A percentile compares a stretch with the other conserved stretches of the same genome.
phyloP scores from a whole-genome alignment of 2,113 vertebrate species.

The Nannobrachium achirus region DNA sequence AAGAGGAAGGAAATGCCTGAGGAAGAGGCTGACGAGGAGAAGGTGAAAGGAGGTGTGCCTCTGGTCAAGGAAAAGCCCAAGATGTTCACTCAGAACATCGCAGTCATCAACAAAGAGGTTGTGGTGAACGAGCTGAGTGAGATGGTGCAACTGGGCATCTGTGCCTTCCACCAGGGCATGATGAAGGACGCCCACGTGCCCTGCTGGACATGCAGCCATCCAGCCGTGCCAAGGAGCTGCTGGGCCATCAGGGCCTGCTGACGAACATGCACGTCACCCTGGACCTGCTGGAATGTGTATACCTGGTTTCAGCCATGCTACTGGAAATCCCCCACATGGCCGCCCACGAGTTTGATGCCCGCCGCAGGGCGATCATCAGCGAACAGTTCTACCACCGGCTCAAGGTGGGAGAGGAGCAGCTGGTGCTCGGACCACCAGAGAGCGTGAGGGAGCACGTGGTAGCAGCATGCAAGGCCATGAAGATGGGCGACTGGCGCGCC shows the following conservation, averaged over 20 bases:
- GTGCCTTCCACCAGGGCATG: constrained; percentile 92
- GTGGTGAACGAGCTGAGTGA: constrained; percentile 92
- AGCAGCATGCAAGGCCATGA: constrained; percentile 92
- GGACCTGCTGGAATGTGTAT: constrained; percentile 92
- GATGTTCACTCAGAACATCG: constrained; percentile 95
- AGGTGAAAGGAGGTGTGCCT: constrained; percentile 84
- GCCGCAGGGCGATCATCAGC: constrained; percentile 93
- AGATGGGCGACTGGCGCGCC: constrained; percentile 94
- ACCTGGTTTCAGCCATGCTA: too few relatives aligned
- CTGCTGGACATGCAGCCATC: constrained; percentile 92
- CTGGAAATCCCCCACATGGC: too few relatives aligned
- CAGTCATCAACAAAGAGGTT: constrained; percentile 87
- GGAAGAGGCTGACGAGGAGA: constrained; percentile 87
- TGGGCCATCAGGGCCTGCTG: constrained; percentile 91
- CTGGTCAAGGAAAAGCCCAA: constrained; percentile 91
- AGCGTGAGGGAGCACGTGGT: constrained; percentile 93
- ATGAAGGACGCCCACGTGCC: constrained; percentile 92
- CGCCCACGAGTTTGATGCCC: too few relatives aligned
- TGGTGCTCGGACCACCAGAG: constrained; percentile 88
- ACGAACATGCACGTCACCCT: constrained; percentile 94
- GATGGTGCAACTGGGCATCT: constrained; percentile 94
- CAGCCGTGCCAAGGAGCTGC: constrained; percentile 90
- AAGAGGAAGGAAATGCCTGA: too few relatives aligned
- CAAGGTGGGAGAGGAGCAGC: constrained; percentile 90
- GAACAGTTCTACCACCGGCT: constrained; percentile 96